These are phyloP conservation scores for Argyrosomus regius DNA, from an alignment of 2,797 vertebrate genomes.

Conservation along the genomic window DNA sequence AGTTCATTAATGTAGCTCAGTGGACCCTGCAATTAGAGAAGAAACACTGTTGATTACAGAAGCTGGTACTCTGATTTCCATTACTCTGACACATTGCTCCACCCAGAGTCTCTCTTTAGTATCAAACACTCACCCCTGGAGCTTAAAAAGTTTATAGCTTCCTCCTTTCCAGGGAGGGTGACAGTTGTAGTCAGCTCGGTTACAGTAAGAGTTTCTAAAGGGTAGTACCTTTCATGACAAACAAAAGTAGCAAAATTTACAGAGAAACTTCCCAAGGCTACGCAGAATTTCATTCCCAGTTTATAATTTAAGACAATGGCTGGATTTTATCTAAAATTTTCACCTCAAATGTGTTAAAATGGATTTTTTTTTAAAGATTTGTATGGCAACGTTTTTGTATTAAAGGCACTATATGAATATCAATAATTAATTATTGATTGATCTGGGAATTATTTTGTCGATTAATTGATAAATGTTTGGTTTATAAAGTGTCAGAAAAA, in stretches of 20 bases:
- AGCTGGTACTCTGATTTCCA: conserved; percentile 9
- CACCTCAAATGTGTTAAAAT: neutral
- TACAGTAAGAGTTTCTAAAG: conserved; percentile 19
- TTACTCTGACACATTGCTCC: neutral
- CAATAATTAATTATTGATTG: neutral
- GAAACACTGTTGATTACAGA: conserved; percentile 21
- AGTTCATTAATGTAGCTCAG: neutral
- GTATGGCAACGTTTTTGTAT: neutral
- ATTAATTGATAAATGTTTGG: neutral
- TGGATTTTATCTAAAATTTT: neutral
- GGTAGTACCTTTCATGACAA: neutral
- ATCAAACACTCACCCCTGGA: neutral
- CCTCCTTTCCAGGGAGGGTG: conserved; percentile 19
- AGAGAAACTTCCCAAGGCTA: conserved; percentile 1
- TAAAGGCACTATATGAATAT: neutral
- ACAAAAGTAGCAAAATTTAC: neutral
- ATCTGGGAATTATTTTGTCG: neutral
- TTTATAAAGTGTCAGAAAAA: too few relatives aligned
- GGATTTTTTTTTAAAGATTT: neutral
- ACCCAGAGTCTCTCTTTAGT: neutral
- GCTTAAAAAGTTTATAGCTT: conserved; percentile 18
- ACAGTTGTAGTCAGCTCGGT: neutral
- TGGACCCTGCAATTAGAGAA: neutral
- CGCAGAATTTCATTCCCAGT: neutral
- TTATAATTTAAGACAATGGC: neutral